Conservation (phyloP, 2,888 invertebrate species). For the Diachrysia chrysitis region DNA sequence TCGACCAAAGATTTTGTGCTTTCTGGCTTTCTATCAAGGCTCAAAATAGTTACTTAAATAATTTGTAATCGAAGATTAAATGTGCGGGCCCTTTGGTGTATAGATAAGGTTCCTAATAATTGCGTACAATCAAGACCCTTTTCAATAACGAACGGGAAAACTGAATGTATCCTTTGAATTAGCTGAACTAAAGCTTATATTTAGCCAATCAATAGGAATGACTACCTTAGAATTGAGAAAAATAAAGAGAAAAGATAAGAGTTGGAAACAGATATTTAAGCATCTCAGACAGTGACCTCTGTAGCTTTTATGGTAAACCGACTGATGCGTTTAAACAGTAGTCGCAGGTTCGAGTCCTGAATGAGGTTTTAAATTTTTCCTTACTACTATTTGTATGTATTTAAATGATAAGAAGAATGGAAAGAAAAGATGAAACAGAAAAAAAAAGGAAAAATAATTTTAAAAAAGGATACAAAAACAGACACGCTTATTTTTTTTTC, state of each 20-base stretch:
- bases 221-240: neutral
- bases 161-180: constrained; percentile 16
- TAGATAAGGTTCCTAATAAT: constrained; percentile 21
- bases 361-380: no score
- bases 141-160: constrained; percentile 26
- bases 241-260: neutral
- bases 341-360: no score
- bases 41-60: neutral
- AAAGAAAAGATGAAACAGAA: no score
- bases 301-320: no score
- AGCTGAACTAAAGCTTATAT: constrained; percentile 5
- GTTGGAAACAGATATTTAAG: no score
- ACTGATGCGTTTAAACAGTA: no score
- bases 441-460: no score
- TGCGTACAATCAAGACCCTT: constrained; percentile 27
- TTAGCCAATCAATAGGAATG: constrained; percentile 1
- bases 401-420: no score
- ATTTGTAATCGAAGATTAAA: constrained; percentile 18
- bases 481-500: no score
- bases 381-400: no score
- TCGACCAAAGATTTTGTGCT: neutral
- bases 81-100: constrained; percentile 7
- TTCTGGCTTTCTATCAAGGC: neutral
- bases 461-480: no score
- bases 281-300: no score